Base-by-base conservation (phyloP, 2,113 vertebrate species). In the Tragelaphus imberbis region DNA sequence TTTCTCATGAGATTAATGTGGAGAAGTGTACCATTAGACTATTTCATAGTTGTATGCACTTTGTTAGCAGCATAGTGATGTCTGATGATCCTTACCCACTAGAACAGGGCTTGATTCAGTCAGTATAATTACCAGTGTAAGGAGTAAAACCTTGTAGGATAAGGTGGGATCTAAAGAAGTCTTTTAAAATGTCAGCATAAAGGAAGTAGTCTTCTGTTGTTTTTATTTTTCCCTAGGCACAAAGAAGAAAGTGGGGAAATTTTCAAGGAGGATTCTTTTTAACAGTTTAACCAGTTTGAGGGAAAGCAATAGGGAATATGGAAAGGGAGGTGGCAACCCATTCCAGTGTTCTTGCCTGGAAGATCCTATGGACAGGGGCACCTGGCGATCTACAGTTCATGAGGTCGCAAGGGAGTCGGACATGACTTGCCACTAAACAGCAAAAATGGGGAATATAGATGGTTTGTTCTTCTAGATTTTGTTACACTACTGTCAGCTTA, bases 401-500 rank as follows among this genome's bases (percentile, higher is more conserved):
- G 71, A 40, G 40, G 23, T 77, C 40, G 3, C 71, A 77, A 27
- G 71, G 71, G 71, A 77, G 71, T 44, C 3, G 7, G 23, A 77
- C 40, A 44, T 27, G 40, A 77, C 71, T 77, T 77, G 23, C 40
- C 23, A 44, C 40, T 77, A 77, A 77, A 77, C 71, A 77, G 13
- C 71, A 77, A 44, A 77, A 68, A 8, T 68, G 36, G 40, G 82
- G 40, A 87, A 80, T 68, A 17, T 63, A 86, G 65, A 85, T 27
- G 81, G 15, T 27, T 90, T 96, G 7, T 95, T 51, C 36, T 75
- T 93, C 36, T 95, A 40, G 14, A 71, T 92, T 96, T 88, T 96
- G 7, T 77, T 95, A 77, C 6, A 44, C 23, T 89, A 71, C 19
- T 89, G 36, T 92, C 30, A 81, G 2, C 79, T 96, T 93, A 47